Evolutionary conservation across 2,797 vertebrate genomes (phyloP).

Genomic region (Gambusia yucatana): DNA sequence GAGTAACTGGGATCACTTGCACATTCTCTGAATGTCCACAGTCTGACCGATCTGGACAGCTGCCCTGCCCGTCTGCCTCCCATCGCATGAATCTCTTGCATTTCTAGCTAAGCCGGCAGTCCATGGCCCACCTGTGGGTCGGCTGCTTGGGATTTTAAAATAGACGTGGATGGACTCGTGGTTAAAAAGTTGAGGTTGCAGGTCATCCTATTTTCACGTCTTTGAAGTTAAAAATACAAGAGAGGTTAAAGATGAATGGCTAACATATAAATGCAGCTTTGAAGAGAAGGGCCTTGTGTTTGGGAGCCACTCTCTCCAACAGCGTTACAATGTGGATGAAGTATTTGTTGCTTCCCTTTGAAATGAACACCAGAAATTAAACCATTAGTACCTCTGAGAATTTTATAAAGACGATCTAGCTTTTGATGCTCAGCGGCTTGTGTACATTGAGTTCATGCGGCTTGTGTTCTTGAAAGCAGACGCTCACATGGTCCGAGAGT

Average conservation of each 20-base stretch:
- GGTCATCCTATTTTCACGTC: slow-evolving; percentile 26
- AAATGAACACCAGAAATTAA: not conserved
- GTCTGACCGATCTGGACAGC: slow-evolving; percentile 80
- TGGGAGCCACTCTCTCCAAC: not conserved
- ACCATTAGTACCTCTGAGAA: not conserved
- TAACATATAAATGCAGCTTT: not conserved
- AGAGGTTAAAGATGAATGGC: slow-evolving; percentile 32
- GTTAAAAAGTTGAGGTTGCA: slow-evolving; percentile 26
- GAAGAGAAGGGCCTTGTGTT: not conserved
- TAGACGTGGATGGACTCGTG: slow-evolving; percentile 50
- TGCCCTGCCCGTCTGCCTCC: slow-evolving; percentile 65
- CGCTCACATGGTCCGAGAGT: not conserved
- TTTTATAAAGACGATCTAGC: not conserved
- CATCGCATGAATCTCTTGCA: slow-evolving; percentile 64
- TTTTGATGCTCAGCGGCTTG: not conserved
- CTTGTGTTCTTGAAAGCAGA: not conserved
- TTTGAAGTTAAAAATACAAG: slow-evolving; percentile 25
- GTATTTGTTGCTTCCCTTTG: not conserved
- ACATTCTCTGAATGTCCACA: slow-evolving; percentile 74
- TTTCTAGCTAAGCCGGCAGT: slow-evolving; percentile 69
- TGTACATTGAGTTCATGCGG: no score
- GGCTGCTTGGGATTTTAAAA: slow-evolving; percentile 65
- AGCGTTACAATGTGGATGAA: not conserved
- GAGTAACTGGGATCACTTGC: slow-evolving; percentile 69
- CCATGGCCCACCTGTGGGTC: slow-evolving; percentile 70